Base-by-base conservation (phyloP, 2,113 vertebrate genomes). In the Dascyllus trimaculatus region DNA sequence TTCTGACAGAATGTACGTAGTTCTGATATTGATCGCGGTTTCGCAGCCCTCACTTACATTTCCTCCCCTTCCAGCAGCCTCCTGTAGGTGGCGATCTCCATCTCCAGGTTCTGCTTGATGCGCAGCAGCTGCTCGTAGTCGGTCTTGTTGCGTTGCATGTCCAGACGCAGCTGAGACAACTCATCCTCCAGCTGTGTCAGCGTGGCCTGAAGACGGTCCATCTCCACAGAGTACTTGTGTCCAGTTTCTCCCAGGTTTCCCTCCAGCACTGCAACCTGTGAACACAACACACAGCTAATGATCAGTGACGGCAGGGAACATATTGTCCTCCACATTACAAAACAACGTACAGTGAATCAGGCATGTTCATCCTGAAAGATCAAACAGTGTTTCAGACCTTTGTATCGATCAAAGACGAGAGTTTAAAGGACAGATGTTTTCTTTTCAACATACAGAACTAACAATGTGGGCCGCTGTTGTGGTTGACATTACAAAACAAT, bases 1-100 rank as follows among this genome's bases (percentile, higher is more conserved):
- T 43, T 43, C 11, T 43, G 2, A 2, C 40, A 43, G 11, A 43
- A 13, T 8, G 6, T 40, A 40, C 52, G 22, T 53, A 35, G 29
- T 21, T 35, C 19, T n/a, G 13, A 11, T 14, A n/a, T 1, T 35
- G 26, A 13, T n/a, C n/a, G n/a, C n/a, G n/a, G n/a, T 17, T 17
- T 32, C 21, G 4, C 17, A 5, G 4, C 24, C 10, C 15, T 49
- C 43, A 65, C 94, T 89, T 85, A 95, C 95, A 90, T 61, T 32
- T 95, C 94, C 72, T 96, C 94, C 72, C 95, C 95, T 22, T 96
- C 95, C 90, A 96, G 89, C 75, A 96, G 93, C 78, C 90, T 91
- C 86, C 94, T 93, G 86, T 96, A 96, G 63, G 94, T 95, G 63
- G 95, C 93, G 14, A 96, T 96, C 91, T 96, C 95, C 88, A 95